Evolutionary conservation across 2,113 vertebrate species (phyloP), one percentile per base, ranked within the genome.

Genomic region (Vidua chalybeata): DNA sequence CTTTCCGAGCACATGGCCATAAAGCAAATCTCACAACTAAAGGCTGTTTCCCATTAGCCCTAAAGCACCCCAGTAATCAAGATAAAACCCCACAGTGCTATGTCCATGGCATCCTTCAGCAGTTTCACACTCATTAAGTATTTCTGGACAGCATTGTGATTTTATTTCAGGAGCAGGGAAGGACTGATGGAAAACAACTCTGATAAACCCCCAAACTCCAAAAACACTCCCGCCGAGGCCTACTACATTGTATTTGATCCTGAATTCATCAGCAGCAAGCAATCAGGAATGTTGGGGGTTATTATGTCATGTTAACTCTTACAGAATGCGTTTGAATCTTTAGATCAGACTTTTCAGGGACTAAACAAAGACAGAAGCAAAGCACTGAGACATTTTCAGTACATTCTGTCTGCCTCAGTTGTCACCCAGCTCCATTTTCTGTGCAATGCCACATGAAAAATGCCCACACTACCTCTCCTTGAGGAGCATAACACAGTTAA

Each of bases 21-120:
- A 72, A 79, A 97, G 49, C 49, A 76, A 68, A 76, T 72, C 66
- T 93, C 71, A 93, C 54, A 68, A 85, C 85, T 89, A 89, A 89
- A 52, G 74, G 33, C 55, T 75, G 62, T 49, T 93, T 84, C 67
- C 45, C 54, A 52, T 82, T 73, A 75, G 66, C 69, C 61, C 69
- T 75, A n/a, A 62, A 92, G 81, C 62, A 87, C 55, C 58, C 33
- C 63, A 69, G 31, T 4, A 79, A 13, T 15, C 61, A n/a, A 23
- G 49, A 85, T 35, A 82, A 78, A 87, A 20, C 45, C 84, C 77
- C 84, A 33, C 43, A 89, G 22, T 19, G 30, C 39, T n/a, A 30
- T 28, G 41, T 20, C 76, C 30, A 26, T 41, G 41, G 52, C 39
- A 62, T 45, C 46, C 22, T 52, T 49, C 67, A 69, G 67, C 49